Percentiles rank a stretch among this genome's conserved stretches.
phyloP scores from a whole-genome alignment of 2,888 invertebrate species.

The Habrosyne pyritoides region DNA sequence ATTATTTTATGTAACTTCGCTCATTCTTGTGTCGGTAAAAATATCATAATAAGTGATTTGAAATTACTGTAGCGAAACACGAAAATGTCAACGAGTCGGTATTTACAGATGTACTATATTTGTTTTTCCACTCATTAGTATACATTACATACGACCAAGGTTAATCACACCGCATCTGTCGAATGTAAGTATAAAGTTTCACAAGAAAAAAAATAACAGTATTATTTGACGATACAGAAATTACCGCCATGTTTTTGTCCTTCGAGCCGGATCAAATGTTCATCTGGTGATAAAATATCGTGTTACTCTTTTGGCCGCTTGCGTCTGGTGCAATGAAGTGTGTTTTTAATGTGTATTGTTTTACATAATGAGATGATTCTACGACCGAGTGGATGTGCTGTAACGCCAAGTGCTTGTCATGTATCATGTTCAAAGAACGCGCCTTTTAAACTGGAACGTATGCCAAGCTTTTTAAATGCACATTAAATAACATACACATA shows the following conservation, averaged over 20 bases:
- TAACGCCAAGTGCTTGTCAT: not conserved
- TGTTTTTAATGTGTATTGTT: conserved; percentile 28
- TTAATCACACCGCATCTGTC: conserved; percentile 58
- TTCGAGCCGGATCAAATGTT: conserved; percentile 51
- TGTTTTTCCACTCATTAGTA: conserved; percentile 12
- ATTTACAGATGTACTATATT: not conserved
- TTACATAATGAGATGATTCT: conserved; percentile 20
- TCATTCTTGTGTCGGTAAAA: too few species aligned
- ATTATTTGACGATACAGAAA: conserved; percentile 36
- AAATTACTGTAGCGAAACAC: too few species aligned
- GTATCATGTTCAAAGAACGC: not conserved
- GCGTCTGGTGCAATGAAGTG: conserved; percentile 35
- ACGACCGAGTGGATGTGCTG: not conserved
- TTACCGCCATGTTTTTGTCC: conserved; percentile 46
- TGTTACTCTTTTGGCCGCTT: conserved; percentile 44
- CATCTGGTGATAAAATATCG: conserved; percentile 51
- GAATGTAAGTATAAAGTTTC: conserved; percentile 58
- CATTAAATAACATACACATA: too few species aligned
- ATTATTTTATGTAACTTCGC: not conserved
- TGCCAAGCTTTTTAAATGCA: not conserved
- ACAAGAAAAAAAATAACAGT: conserved; percentile 44
- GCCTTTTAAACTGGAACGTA: not conserved
- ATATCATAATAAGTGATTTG: too few species aligned
- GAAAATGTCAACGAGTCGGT: not conserved
- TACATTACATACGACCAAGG: conserved; percentile 36